Base-by-base conservation (phyloP, 1,140 invertebrate species). In the Bombus ignitus region DNA sequence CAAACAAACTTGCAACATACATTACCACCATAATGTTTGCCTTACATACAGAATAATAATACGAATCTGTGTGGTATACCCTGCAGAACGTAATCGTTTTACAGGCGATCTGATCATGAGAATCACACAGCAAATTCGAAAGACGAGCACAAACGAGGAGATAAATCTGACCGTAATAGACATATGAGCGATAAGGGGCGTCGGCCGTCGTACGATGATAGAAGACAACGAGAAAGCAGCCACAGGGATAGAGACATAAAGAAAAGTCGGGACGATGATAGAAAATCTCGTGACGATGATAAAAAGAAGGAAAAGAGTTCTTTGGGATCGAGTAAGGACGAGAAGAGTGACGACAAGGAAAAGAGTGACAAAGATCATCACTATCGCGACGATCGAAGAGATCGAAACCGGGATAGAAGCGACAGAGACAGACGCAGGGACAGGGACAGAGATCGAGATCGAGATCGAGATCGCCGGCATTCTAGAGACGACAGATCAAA, bases 61-160 rank as follows among this genome's bases (percentile, higher is more conserved):
- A 93, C 92, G 92, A 94, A 95, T 95, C 95, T 95, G 94, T 95
- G 95, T 95, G 95, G 95, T 95, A 94, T 94, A 95, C 92, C 94
- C 95, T 95, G 94, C 94, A 95, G 95, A 95, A 95, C 94, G 93
- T 95, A 95, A 95, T 95, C 93, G 91, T 95, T 94, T 95, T 95
- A 95, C 95, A 95, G 95, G 94, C 92, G 93, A 93, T 75, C 92
- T 89, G 93, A 94, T 81, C 89, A 94, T 87, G 95, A 95, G 77
- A 93, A 92, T 80, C 88, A 93, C 83, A 88, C 94, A 78, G 87
- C 91, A 62, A 93, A 90, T 86, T 92, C 92, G 59, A 93, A 93
- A 42, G 93, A 94, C 22, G 93, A 94, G 25, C 88, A 92, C 32
- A 94, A 90, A 78, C 90, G 91, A 44, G 89, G 82, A 37, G 92